Evolutionary conservation across 2,797 vertebrate genomes (phyloP).

Genomic region (Lepus townsendii): DNA sequence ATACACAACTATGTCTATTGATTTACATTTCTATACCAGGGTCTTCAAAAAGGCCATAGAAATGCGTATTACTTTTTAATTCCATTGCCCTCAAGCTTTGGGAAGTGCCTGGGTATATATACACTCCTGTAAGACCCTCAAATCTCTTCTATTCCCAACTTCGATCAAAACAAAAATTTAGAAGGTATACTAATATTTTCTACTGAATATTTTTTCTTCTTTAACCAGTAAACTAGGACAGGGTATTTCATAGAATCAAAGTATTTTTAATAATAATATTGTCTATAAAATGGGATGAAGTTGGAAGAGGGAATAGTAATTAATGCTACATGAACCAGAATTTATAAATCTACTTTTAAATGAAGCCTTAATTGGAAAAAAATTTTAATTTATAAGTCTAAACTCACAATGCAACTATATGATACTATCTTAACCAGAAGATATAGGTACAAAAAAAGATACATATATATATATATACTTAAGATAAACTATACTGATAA

Average conservation of each 20-base stretch:
- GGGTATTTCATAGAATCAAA: neutral
- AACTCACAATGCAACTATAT: conserved; percentile 44
- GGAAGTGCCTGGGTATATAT: neutral
- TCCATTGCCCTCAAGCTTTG: no score
- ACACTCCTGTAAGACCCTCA: neutral
- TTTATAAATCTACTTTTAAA: conserved; percentile 49
- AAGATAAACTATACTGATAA: conserved; percentile 44
- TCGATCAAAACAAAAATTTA: conserved; percentile 24
- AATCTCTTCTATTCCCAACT: conserved; percentile 50
- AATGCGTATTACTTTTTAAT: no score
- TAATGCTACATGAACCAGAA: conserved; percentile 42
- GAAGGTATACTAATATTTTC: conserved; percentile 9
- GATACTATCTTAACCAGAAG: neutral
- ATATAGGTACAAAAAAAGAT: neutral
- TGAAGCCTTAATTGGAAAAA: conserved; percentile 29
- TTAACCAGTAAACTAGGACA: conserved; percentile 49
- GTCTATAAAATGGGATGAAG: neutral
- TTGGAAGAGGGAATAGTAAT: neutral
- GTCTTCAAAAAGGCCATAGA: no score
- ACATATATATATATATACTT: neutral
- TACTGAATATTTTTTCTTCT: conserved; percentile 17
- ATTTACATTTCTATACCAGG: neutral
- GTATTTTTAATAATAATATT: conserved; percentile 50
- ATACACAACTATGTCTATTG: neutral
- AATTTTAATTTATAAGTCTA: conserved; percentile 35